phyloP scores from a whole-genome alignment of 2,888 invertebrate species.

The Galerucella nymphaeae region DNA sequence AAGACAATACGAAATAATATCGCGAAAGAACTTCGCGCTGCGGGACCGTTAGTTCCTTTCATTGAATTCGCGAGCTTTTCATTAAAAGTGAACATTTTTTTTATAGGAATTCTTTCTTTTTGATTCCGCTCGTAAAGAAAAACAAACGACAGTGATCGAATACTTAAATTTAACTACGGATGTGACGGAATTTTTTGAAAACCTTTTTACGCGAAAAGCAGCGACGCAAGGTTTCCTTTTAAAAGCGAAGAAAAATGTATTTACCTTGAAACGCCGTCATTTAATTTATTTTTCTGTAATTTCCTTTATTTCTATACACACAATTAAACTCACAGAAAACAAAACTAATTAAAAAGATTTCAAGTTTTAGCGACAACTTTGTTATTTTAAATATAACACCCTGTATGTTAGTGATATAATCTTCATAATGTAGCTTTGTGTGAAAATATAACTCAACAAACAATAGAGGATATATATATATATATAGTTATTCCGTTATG shows the following conservation, averaged over 20 bases:
- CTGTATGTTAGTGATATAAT: too few relatives aligned
- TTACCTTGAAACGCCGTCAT: neutral
- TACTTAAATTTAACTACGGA: constrained; percentile 27
- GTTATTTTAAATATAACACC: too few relatives aligned
- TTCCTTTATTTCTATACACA: neutral
- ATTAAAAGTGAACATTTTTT: constrained; percentile 22
- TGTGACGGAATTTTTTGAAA: constrained; percentile 21
- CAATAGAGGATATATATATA: neutral
- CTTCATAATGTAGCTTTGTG: too few relatives aligned
- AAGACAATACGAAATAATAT: constrained; percentile 13
- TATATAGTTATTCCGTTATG: neutral
- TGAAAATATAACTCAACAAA: too few relatives aligned
- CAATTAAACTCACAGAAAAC: too few relatives aligned
- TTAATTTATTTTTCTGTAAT: neutral
- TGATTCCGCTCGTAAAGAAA: constrained; percentile 23
- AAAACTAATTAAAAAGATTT: too few relatives aligned
- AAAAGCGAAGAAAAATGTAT: neutral
- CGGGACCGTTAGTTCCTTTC: constrained; percentile 11
- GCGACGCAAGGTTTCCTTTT: neutral
- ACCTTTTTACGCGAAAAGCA: neutral
- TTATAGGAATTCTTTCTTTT: constrained; percentile 20
- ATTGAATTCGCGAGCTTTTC: constrained; percentile 23
- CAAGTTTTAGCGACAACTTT: too few relatives aligned
- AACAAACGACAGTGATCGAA: constrained; percentile 25
- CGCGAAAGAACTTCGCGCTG: constrained; percentile 2